A percentile compares a stretch with the other conserved stretches of the same genome.
Evolutionary conservation across 2,113 vertebrate species (phyloP).

Genomic region (Triplophysa tibetana): DNA sequence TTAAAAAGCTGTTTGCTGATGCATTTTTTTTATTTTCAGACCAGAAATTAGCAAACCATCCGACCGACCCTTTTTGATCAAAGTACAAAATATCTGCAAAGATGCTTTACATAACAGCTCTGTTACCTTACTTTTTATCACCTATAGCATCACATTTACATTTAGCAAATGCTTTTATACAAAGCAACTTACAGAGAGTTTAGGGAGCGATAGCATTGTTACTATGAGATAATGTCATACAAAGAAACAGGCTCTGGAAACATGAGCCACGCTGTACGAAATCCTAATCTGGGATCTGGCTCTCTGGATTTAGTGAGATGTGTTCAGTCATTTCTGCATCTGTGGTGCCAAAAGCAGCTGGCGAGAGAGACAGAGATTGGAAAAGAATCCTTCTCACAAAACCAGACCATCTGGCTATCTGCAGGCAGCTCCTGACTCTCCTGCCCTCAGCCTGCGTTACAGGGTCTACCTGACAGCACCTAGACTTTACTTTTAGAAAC

Average conservation of each 20-base stretch:
- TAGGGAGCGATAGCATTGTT: too few relatives aligned
- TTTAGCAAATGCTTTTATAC: too few relatives aligned
- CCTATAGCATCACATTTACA: background rate
- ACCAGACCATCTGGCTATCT: constrained; percentile 54
- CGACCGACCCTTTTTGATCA: background rate
- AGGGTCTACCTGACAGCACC: constrained; percentile 2
- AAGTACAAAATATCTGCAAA: background rate
- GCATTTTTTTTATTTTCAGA: too few relatives aligned
- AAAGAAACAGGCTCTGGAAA: background rate
- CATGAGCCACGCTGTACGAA: background rate
- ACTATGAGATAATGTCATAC: background rate
- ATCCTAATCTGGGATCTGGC: constrained; percentile 23
- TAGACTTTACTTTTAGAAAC: background rate
- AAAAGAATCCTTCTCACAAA: constrained; percentile 21
- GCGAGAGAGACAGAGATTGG: background rate
- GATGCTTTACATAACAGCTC: background rate
- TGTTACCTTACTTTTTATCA: background rate
- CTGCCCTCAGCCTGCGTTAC: constrained; percentile 9
- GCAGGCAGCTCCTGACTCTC: constrained; percentile 40
- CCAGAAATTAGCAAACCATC: too few relatives aligned
- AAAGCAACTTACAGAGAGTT: too few relatives aligned
- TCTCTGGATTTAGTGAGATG: constrained; percentile 3
- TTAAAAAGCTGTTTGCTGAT: too few relatives aligned
- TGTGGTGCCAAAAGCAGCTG: constrained; percentile 1
- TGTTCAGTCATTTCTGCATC: constrained; percentile 2